phyloP scores from a whole-genome alignment of 1,140 invertebrate species.

The Bombus confusus region DNA sequence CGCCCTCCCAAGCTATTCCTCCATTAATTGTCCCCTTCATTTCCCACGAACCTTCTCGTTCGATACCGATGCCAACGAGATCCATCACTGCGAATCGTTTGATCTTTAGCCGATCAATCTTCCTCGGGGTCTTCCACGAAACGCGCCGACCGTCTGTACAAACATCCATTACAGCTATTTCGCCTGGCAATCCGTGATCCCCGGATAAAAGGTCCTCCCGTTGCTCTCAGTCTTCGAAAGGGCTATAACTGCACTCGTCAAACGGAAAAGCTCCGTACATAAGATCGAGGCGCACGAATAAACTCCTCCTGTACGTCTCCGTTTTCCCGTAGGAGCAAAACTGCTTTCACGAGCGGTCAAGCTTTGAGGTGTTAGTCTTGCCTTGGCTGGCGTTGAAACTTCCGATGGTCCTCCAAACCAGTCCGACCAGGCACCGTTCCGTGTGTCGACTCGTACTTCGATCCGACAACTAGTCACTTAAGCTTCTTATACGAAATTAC shows the following conservation, averaged over 20 bases:
- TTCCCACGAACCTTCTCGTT: not conserved
- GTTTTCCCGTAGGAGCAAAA: conserved; percentile 10
- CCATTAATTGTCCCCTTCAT: not conserved
- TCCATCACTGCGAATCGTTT: not conserved
- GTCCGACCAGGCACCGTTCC: not conserved
- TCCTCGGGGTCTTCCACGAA: not conserved
- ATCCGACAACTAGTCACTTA: conserved; percentile 31
- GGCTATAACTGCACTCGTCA: conserved; percentile 43
- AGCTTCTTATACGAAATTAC: conserved; percentile 46
- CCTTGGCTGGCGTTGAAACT: conserved; percentile 42
- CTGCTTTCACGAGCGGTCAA: conserved; percentile 20
- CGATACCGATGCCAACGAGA: not conserved
- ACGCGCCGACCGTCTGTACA: conserved; percentile 1
- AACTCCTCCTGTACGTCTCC: conserved; percentile 22
- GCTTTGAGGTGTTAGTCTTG: conserved; percentile 57
- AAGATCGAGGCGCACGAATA: conserved; percentile 52
- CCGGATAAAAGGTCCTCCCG: conserved; percentile 17
- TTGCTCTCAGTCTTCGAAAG: not conserved
- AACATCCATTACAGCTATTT: conserved; percentile 46
- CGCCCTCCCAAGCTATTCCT: not conserved
- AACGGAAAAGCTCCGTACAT: conserved; percentile 39
- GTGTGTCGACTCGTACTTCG: not conserved
- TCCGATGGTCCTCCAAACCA: conserved; percentile 28
- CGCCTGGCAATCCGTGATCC: not conserved
- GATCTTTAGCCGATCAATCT: conserved; percentile 18